A percentile compares a stretch with the other conserved stretches of the same genome.
These are phyloP conservation scores for Leucoraja erinaceus DNA, from an alignment of 2,113 vertebrate species.

Conservation along the genomic window DNA sequence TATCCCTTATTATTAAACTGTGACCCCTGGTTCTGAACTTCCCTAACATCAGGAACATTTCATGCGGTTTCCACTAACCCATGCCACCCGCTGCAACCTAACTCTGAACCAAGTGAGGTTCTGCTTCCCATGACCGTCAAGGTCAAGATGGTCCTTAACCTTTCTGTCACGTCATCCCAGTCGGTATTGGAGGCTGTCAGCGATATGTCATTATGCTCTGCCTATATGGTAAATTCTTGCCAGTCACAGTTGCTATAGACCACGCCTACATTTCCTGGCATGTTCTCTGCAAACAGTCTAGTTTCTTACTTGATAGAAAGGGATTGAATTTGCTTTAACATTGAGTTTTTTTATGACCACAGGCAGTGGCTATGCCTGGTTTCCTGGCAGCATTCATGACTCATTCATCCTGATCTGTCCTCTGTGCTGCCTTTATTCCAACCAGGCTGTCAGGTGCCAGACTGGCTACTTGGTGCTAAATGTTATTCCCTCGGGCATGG, in stretches of 20 bases:
- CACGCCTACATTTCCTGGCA: not conserved
- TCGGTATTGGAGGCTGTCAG: not conserved
- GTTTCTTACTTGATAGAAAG: not conserved
- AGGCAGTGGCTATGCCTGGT: not conserved
- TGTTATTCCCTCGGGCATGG: not conserved
- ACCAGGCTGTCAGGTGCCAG: not conserved
- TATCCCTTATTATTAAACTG: no score
- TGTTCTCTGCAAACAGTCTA: not conserved
- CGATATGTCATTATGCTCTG: not conserved
- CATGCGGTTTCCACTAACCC: not conserved
- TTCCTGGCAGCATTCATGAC: constrained; percentile 10
- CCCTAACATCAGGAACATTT: no score
- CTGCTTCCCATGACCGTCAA: not conserved
- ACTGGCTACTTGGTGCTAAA: not conserved
- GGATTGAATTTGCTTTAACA: no score
- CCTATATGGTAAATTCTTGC: not conserved
- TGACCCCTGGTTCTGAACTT: no score
- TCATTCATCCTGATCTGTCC: not conserved
- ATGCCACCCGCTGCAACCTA: not conserved
- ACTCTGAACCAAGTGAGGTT: not conserved
- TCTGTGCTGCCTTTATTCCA: constrained; percentile 12
- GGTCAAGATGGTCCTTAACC: not conserved
- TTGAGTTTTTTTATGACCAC: not conserved
- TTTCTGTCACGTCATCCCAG: not conserved
- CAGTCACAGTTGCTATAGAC: not conserved